Percentiles rank a stretch among this genome's conserved stretches.
Conservation (phyloP, 2,797 vertebrate species). For the Craterocephalus amniculus region DNA sequence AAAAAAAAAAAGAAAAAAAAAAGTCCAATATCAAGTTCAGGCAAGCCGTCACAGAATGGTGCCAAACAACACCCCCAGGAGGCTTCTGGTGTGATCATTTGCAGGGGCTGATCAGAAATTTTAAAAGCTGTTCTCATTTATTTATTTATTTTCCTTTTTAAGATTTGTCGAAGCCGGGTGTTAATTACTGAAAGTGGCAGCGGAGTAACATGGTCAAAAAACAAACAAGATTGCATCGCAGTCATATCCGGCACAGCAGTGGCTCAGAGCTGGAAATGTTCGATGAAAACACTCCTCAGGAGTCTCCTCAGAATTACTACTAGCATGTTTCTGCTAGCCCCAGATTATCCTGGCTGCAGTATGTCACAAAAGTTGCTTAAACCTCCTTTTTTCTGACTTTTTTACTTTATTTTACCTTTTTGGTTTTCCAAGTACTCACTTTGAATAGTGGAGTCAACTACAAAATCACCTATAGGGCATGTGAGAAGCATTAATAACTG, state of each 20-base stretch:
- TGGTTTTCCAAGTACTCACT: too few relatives aligned
- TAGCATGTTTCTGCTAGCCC: background rate
- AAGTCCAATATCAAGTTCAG: slow-evolving; percentile 55
- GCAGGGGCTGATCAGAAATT: slow-evolving; percentile 33
- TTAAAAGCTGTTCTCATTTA: slow-evolving; percentile 26
- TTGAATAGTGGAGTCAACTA: too few relatives aligned
- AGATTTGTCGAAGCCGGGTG: slow-evolving; percentile 46
- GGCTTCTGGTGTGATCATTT: slow-evolving; percentile 40
- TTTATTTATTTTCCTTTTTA: slow-evolving; percentile 32
- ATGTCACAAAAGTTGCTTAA: background rate
- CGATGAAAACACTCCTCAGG: slow-evolving; percentile 5
- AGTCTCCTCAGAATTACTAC: slow-evolving; percentile 4
- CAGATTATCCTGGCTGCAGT: background rate
- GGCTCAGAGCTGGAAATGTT: background rate
- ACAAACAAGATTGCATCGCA: slow-evolving; percentile 17
- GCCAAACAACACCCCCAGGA: slow-evolving; percentile 51
- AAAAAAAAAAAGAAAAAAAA: slow-evolving; percentile 38
- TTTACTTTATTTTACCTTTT: background rate
- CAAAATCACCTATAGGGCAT: too few relatives aligned
- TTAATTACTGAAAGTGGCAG: slow-evolving; percentile 52
- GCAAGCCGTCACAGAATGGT: slow-evolving; percentile 45
- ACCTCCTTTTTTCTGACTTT: background rate
- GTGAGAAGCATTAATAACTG: too few relatives aligned
- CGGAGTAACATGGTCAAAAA: slow-evolving; percentile 24
- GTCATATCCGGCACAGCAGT: background rate